Conservation (phyloP, 2,888 invertebrate genomes). For the Proisotoma minuta region DNA sequence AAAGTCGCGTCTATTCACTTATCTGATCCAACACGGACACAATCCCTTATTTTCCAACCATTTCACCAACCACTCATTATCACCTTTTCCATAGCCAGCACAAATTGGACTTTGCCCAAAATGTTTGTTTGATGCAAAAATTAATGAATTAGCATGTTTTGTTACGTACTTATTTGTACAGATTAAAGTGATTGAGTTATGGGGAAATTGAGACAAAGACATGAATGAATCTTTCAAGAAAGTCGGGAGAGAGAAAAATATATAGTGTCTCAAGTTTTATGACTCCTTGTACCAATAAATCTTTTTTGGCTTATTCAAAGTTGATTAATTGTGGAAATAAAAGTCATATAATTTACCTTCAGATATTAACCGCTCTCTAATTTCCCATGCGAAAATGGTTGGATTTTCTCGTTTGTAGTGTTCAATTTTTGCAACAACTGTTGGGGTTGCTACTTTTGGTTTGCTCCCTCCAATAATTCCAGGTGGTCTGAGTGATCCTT, state of each 20-base stretch:
- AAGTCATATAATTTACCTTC: constrained; percentile 70
- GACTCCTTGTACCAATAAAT: not conserved
- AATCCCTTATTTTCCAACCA: not conserved
- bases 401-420: constrained; percentile 97
- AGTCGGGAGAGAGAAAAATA: not conserved
- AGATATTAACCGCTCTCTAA: constrained; percentile 88
- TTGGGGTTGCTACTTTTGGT: constrained; percentile 95
- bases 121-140: too few species aligned
- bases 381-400: constrained; percentile 99
- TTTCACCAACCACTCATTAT: not conserved
- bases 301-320: not conserved
- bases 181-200: too few species aligned
- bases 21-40: not conserved
- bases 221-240: too few species aligned
- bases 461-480: constrained; percentile 92
- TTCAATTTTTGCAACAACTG: constrained; percentile 95
- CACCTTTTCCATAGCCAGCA: too few species aligned
- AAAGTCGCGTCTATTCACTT: constrained; percentile 5
- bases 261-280: not conserved
- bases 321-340: not conserved
- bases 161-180: too few species aligned
- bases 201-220: too few species aligned
- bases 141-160: too few species aligned
- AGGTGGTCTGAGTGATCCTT: constrained; percentile 82
- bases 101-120: too few species aligned